Percentiles rank a stretch among this genome's conserved stretches.
phyloP scores from a whole-genome alignment of 2,888 invertebrate species.

The Oxycera nigricornis region DNA sequence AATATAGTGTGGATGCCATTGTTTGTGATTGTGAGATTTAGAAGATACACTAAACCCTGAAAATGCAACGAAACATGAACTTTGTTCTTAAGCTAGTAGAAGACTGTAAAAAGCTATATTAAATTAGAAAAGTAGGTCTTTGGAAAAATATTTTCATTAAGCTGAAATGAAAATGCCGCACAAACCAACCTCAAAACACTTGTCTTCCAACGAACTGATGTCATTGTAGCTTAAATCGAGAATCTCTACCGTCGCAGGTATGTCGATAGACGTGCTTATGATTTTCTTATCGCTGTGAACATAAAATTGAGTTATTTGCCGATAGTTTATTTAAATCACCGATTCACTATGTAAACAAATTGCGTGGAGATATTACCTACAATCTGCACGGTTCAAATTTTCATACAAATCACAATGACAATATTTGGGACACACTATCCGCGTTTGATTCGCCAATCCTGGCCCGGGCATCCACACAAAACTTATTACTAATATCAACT shows the following conservation, averaged over 20 bases:
- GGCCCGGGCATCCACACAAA: background rate
- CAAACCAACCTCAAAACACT: slow-evolving; percentile 67
- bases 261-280: slow-evolving; percentile 67
- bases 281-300: slow-evolving; percentile 66
- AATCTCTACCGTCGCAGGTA: slow-evolving; percentile 67
- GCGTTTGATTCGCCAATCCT: background rate
- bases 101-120: too few species aligned
- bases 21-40: slow-evolving; percentile 61
- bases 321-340: background rate
- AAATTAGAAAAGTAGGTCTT: too few species aligned
- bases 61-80: slow-evolving; percentile 36
- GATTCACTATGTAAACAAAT: too few species aligned
- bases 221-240: slow-evolving; percentile 70
- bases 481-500: slow-evolving; percentile 12
- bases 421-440: slow-evolving; percentile 54
- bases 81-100: too few species aligned
- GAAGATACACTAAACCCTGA: slow-evolving; percentile 54
- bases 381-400: slow-evolving; percentile 57
- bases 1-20: slow-evolving; percentile 71
- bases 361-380: slow-evolving; percentile 51
- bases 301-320: background rate
- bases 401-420: slow-evolving; percentile 56
- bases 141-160: background rate
- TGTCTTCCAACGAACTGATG: slow-evolving; percentile 68
- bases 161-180: background rate